A percentile compares a stretch with the other conserved stretches of the same genome.
Conservation (phyloP, 2,888 invertebrate species). For the Leptinotarsa tumamoca region DNA sequence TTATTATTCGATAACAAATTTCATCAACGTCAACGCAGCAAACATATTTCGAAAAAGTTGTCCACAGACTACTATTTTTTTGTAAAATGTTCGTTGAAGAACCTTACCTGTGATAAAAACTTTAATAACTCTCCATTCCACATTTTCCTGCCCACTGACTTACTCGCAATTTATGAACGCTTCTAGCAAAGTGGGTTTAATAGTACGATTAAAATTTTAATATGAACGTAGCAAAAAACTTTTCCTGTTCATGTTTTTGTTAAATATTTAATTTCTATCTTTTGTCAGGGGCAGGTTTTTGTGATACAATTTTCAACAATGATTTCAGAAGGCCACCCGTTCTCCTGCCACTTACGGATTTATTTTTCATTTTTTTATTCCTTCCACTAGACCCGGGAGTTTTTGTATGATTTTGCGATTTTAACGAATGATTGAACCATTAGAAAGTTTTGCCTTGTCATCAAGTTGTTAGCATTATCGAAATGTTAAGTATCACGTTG, state of each 20-base stretch:
- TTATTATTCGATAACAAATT: no score
- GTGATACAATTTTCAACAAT: neutral
- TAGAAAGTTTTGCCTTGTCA: neutral
- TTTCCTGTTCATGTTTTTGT: neutral
- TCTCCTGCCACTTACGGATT: neutral
- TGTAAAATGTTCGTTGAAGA: no score
- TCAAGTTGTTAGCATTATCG: no score
- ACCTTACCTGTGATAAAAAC: neutral
- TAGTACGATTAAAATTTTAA: slow-evolving; percentile 4
- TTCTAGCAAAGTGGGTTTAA: slow-evolving; percentile 11
- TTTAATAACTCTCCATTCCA: neutral
- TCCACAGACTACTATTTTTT: no score
- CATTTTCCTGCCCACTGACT: slow-evolving; percentile 1
- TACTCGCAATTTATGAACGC: slow-evolving; percentile 6
- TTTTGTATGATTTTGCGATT: neutral
- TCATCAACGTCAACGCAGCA: no score
- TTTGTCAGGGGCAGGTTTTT: neutral
- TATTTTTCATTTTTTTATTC: neutral
- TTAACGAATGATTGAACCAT: neutral
- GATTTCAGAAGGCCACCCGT: neutral
- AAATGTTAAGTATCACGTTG: no score
- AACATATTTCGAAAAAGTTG: no score
- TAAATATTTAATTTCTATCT: neutral
- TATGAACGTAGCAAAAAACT: slow-evolving; percentile 2
- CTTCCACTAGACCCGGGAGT: neutral